Evolutionary conservation across 2,797 vertebrate genomes (phyloP).

Genomic region (Diplodus puntazzo): DNA sequence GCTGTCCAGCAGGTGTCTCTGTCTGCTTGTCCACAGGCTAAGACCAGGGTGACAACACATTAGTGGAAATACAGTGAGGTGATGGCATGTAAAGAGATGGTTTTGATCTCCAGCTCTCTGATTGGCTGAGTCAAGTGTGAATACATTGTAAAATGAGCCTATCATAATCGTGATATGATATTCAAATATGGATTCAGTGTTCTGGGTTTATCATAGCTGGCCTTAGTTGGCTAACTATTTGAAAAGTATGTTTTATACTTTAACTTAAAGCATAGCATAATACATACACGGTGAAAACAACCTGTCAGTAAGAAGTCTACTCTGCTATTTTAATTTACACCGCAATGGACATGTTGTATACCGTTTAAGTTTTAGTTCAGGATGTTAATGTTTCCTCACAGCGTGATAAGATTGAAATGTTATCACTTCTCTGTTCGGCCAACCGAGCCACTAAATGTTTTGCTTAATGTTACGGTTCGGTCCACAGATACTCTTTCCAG

Average conservation of each 20-base stretch:
- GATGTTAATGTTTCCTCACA: background rate
- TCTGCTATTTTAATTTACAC: background rate
- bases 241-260: background rate
- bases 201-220: background rate
- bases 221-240: background rate
- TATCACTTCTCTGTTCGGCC: constrained; percentile 9
- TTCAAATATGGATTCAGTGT: constrained; percentile 7
- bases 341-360: background rate
- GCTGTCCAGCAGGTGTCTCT: constrained; percentile 80
- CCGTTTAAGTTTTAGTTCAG: too few species aligned
- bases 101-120: background rate
- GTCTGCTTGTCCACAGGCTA: constrained; percentile 28
- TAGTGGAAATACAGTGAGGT: background rate
- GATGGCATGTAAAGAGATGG: background rate
- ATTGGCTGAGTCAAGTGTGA: background rate
- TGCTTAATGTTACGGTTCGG: background rate
- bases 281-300: background rate
- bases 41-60: background rate
- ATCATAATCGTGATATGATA: background rate
- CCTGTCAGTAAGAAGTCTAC: background rate
- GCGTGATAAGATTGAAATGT: background rate
- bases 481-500: constrained; percentile 6
- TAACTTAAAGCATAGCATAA: background rate
- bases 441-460: constrained; percentile 15
- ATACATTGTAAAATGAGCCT: background rate